A percentile compares a stretch with the other conserved stretches of the same genome.
phyloP scores from a whole-genome alignment of 2,797 vertebrate genomes.

The Bovichtus variegatus region DNA sequence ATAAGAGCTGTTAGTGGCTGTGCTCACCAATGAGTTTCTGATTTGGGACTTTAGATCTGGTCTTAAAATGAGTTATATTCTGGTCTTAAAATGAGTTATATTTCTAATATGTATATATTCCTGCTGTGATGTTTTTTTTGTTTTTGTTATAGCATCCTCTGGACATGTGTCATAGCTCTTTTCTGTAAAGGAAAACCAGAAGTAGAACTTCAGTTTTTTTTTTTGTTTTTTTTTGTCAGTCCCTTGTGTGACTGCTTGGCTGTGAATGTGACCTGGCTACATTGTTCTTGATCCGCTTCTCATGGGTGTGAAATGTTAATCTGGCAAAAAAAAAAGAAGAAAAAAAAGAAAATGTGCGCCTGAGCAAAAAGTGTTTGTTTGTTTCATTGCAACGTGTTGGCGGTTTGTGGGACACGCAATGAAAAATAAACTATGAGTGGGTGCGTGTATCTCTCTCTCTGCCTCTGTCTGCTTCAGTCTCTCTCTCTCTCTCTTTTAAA shows the following conservation, averaged over 20 bases:
- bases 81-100: neutral
- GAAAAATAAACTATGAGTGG: conserved; percentile 57
- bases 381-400: conserved; percentile 65
- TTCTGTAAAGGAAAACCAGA: conserved; percentile 44
- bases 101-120: conserved; percentile 2
- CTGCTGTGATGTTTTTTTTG: conserved; percentile 34
- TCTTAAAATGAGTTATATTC: neutral
- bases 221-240: conserved; percentile 34
- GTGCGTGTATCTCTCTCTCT: conserved; percentile 4
- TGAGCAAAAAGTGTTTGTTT: conserved; percentile 69
- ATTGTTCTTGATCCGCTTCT: conserved; percentile 58
- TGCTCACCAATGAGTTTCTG: neutral
- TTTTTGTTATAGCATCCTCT: neutral
- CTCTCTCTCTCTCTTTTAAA: conserved; percentile 20
- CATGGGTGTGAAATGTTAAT: conserved; percentile 56
- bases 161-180: conserved; percentile 15
- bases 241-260: conserved; percentile 44
- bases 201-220: conserved; percentile 40
- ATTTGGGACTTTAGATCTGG: neutral
- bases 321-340: too few relatives aligned
- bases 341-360: conserved; percentile 9
- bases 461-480: neutral
- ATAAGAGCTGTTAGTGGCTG: neutral
- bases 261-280: conserved; percentile 38
- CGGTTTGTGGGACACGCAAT: conserved; percentile 64